Evolutionary conservation across 2,113 vertebrate species (phyloP).

Genomic region (Equus przewalskii): DNA sequence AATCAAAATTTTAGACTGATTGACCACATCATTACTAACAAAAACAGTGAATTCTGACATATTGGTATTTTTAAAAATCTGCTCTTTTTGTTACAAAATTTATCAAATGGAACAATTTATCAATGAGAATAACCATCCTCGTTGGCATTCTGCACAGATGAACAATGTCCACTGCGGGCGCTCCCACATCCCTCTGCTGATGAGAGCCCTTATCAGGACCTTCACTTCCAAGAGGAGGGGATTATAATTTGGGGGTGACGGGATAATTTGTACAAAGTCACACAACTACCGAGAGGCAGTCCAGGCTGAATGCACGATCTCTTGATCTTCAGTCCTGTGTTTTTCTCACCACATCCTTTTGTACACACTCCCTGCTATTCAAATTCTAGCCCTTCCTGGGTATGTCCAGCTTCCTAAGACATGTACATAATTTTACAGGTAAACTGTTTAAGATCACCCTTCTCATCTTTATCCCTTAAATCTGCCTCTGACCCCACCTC

Average conservation of each 20-base stretch:
- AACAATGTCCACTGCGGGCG: neutral
- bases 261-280: neutral
- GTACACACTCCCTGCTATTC: neutral
- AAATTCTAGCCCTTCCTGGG: neutral
- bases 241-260: neutral
- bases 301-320: neutral
- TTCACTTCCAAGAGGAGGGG: slow-evolving; percentile 7
- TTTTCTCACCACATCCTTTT: neutral
- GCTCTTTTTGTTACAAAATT: neutral
- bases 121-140: neutral
- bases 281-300: neutral
- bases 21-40: slow-evolving; percentile 6
- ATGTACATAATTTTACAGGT: neutral
- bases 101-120: neutral
- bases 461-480: slow-evolving; percentile 27
- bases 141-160: neutral
- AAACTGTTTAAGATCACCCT: neutral
- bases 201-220: neutral
- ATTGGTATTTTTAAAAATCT: neutral
- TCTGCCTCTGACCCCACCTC: neutral
- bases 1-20: neutral
- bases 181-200: neutral
- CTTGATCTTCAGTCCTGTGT: neutral
- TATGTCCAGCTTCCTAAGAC: neutral
- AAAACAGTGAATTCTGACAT: neutral